Base-by-base conservation (phyloP, 2,113 vertebrate species). In the Maccullochella peelii region DNA sequence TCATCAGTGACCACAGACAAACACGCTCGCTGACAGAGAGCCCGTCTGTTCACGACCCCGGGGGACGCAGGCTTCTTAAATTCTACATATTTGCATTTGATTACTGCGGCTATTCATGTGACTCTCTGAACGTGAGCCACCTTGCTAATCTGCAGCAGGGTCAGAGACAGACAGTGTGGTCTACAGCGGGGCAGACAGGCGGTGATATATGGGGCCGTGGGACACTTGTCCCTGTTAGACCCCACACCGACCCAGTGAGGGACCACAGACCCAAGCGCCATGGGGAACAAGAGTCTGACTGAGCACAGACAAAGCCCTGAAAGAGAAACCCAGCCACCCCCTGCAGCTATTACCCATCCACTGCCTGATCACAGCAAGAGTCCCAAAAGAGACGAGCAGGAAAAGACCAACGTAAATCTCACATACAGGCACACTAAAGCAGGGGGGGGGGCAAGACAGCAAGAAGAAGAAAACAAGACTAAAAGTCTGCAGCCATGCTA, bases 121-220 rank as follows among this genome's bases (percentile, higher is more conserved):
- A 68, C 61, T 30, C 79, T 52, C 73, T 57, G 65, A 85, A 75
- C 71, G 61, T 11, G 42, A 85, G 88, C 82, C 86, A 81, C 80
- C 38, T 18, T 14, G 73, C 86, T 89, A 86, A 89, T 86, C 89
- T 81, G 67, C 67, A 0, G 62, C 73, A 42, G 82, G 88, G 91
- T 88, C 81, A 89, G 54, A 33, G 78, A 49, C 73, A 54, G 58
- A 80, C 66, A 55, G 77, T 79, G 87, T 87, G 87, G 90, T 90
- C 88, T 83, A 69, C 67, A n/a, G 77, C 49, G 1, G 79, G 57
- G 50, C 73, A 75, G 90, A 90, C 81, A 86, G 78, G 59, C 52
- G 4, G 73, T 94, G 91, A 95, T 94, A 91, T 94, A 95, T 85
- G 86, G 92, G 85, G 84, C 83, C 80, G 91, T 93, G 90, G 87